phyloP scores from a whole-genome alignment of 2,888 invertebrate species.

The Metellina segmentata region DNA sequence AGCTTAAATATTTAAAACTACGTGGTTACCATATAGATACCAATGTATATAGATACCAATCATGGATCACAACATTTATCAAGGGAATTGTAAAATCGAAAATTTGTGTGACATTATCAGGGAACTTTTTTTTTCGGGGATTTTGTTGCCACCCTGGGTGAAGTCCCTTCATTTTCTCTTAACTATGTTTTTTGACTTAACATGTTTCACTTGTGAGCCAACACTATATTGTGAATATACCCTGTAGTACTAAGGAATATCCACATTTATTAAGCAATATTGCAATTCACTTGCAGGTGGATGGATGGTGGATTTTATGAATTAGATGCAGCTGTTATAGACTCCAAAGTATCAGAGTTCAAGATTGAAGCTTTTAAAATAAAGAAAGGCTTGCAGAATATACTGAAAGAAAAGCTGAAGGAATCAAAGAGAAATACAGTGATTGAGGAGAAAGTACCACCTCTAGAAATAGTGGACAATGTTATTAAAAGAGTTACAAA shows the following conservation, averaged over 20 bases:
- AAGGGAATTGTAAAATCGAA: no score
- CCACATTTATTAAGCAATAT: background rate
- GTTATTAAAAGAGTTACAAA: slow-evolving; percentile 83
- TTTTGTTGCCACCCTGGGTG: no score
- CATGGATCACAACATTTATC: no score
- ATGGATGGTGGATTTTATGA: slow-evolving; percentile 96
- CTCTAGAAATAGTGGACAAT: slow-evolving; percentile 87
- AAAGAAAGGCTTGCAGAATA: slow-evolving; percentile 54
- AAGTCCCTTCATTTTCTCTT: no score
- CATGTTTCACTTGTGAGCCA: background rate
- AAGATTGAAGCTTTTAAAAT: slow-evolving; percentile 77
- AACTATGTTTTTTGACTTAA: no score
- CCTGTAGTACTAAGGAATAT: no score
- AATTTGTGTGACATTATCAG: no score
- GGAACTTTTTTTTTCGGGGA: no score
- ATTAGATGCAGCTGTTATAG: slow-evolving; percentile 88
- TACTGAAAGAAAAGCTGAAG: slow-evolving; percentile 79
- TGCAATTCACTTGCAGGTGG: slow-evolving; percentile 84
- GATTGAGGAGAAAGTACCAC: slow-evolving; percentile 86
- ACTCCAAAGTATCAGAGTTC: slow-evolving; percentile 56
- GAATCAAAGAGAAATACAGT: slow-evolving; percentile 77
- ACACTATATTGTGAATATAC: no score
- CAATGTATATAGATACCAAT: no score
- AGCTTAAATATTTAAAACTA: no score
- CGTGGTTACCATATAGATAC: no score